These are phyloP conservation scores for Lepidocyrtoides sp. DNA, from an alignment of 2,888 invertebrate species.

Conservation along the genomic window DNA sequence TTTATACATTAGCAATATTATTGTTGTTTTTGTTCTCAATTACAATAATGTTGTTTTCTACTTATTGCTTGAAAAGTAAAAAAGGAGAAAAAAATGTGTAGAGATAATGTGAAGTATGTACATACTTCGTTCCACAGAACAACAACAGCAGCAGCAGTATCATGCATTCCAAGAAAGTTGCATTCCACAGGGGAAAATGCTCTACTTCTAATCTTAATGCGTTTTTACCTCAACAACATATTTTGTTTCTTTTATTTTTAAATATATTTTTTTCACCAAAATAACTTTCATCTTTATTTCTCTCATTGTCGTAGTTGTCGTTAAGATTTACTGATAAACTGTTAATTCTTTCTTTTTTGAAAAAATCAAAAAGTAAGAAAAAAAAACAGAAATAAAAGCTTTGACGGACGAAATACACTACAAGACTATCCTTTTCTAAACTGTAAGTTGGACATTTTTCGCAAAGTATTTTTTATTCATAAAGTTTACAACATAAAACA, in stretches of 20 bases:
- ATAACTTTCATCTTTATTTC: slow-evolving; percentile 32
- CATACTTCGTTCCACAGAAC: slow-evolving; percentile 17
- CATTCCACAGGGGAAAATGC: slow-evolving; percentile 22
- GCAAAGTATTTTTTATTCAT: background rate
- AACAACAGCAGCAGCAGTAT: background rate
- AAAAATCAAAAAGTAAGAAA: background rate
- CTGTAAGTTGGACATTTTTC: background rate
- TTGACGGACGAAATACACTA: background rate
- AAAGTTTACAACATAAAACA: background rate
- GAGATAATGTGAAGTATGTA: slow-evolving; percentile 16
- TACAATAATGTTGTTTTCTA: background rate
- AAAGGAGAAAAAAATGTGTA: background rate
- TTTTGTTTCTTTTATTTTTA: background rate
- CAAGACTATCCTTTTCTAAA: background rate
- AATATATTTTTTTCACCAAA: background rate
- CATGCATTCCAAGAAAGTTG: slow-evolving; percentile 31
- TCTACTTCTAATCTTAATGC: slow-evolving; percentile 36
- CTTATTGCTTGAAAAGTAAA: background rate
- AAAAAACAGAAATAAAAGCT: background rate
- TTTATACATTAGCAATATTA: slow-evolving; percentile 4
- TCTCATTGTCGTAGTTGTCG: background rate
- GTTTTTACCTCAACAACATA: background rate
- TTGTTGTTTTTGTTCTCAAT: slow-evolving; percentile 24
- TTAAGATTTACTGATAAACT: slow-evolving; percentile 36
- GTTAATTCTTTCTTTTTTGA: slow-evolving; percentile 20